Evolutionary conservation across 2,888 invertebrate species (phyloP), one percentile per base, ranked within the genome.

Genomic region (Meliscaeva auricollis): DNA sequence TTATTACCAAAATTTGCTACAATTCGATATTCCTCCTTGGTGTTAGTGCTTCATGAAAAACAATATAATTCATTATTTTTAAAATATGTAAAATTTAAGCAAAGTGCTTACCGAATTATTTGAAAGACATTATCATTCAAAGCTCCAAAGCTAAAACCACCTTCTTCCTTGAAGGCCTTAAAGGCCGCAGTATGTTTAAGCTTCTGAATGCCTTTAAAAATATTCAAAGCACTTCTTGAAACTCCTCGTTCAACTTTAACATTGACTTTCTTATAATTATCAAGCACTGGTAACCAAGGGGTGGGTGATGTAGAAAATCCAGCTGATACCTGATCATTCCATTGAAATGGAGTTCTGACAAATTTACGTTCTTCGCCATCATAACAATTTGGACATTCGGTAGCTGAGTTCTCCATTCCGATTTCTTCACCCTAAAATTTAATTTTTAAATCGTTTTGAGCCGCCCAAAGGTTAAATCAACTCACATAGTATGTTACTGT

Each of bases 401-500:
- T 92, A 68, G 89, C 88, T 6, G 92, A 90, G 52, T 93, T 92
- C 22, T 90, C 87, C 95, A 96, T 95, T 2, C 94, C 96, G 41
- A 96, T 94, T 91, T 96, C 96, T 88, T 96, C 96, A 0, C 96
- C 96, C 90, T 90, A 50, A n/a, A 0, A 22, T 4, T 13, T 26
- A 4, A 13, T 13, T 26, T 9, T 17, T 8, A 2, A 46, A 17
- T 17, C 6, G 6, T 17, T 17, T 7, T 15, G 2, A 17, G 15
- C 46, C 17, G 5, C 8, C 3, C 7, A 0, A 15, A 17, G 15
- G 2, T 7, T 17, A 15, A 46, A 7, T 2, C 11, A 35, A 78
- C 80, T 80, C 62, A 89, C 97, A 88, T 97, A 96, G 91, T 97
- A 97, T 0, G 96, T 95, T 13, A 96, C 94, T 0, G 95, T 94